A percentile compares a stretch with the other conserved stretches of the same genome.
These are phyloP conservation scores for Drosophila dunni DNA, from an alignment of 1,140 invertebrate genomes.

Conservation along the genomic window DNA sequence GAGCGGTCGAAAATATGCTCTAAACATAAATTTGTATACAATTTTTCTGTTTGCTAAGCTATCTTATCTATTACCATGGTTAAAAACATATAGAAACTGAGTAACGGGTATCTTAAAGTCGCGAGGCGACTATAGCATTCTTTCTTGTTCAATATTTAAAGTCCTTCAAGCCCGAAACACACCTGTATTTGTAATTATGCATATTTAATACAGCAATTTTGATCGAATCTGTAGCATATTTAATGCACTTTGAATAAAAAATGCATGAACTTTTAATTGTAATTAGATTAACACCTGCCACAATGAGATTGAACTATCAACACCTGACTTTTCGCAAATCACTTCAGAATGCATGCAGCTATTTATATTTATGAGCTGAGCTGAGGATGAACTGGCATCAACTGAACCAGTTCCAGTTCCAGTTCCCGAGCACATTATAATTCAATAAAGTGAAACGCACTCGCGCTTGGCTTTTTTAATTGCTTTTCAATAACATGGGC, in stretches of 20 bases:
- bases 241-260: neutral
- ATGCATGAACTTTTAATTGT: slow-evolving; percentile 18
- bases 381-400: neutral
- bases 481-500: slow-evolving; percentile 78
- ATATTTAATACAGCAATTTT: neutral
- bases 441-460: slow-evolving; percentile 75
- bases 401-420: slow-evolving; percentile 19
- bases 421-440: slow-evolving; percentile 61
- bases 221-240: slow-evolving; percentile 2
- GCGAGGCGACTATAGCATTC: too few species aligned
- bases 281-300: slow-evolving; percentile 47
- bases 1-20: too few species aligned
- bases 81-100: too few species aligned
- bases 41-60: too few species aligned
- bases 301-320: slow-evolving; percentile 18
- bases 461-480: slow-evolving; percentile 74
- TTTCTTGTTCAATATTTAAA: too few species aligned
- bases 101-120: too few species aligned
- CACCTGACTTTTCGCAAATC: neutral
- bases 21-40: too few species aligned
- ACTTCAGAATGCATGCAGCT: slow-evolving; percentile 57
- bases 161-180: too few species aligned
- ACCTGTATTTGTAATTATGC: too few species aligned
- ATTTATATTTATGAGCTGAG: slow-evolving; percentile 77
- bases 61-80: too few species aligned